Evolutionary conservation across 1,140 invertebrate genomes (phyloP).

Genomic region (Pseudomyrmex cubaensis): DNA sequence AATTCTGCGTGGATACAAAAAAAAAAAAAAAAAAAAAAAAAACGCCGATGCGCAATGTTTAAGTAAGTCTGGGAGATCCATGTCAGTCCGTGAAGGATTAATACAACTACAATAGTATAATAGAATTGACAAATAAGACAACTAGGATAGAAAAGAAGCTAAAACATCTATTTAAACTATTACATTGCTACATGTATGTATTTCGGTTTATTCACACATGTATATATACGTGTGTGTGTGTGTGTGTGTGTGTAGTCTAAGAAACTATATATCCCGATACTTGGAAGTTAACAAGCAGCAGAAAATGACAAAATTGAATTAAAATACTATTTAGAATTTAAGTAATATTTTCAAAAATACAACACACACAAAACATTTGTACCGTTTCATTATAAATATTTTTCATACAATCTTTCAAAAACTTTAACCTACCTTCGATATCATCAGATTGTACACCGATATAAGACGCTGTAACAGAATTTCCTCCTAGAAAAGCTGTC

Average conservation of each 20-base stretch:
- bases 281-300: background rate
- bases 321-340: background rate
- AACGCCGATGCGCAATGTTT: too few species aligned
- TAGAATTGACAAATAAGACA: too few species aligned
- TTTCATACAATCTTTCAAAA: background rate
- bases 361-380: background rate
- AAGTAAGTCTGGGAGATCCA: too few species aligned
- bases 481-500: slow-evolving; percentile 80
- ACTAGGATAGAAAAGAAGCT: too few species aligned
- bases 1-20: too few species aligned
- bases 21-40: too few species aligned
- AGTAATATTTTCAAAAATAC: background rate
- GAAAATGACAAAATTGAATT: background rate
- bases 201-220: too few species aligned
- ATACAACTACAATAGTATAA: too few species aligned
- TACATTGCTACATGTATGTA: too few species aligned
- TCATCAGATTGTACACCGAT: slow-evolving; percentile 85
- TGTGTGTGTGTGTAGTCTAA: background rate
- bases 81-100: too few species aligned
- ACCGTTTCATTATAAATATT: background rate
- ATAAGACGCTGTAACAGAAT: slow-evolving; percentile 80
- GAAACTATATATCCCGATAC: background rate
- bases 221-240: too few species aligned
- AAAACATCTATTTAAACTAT: too few species aligned
- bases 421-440: slow-evolving; percentile 82